Conservation (phyloP, 2,113 vertebrate genomes). For the Craseonycteris thonglongyai region DNA sequence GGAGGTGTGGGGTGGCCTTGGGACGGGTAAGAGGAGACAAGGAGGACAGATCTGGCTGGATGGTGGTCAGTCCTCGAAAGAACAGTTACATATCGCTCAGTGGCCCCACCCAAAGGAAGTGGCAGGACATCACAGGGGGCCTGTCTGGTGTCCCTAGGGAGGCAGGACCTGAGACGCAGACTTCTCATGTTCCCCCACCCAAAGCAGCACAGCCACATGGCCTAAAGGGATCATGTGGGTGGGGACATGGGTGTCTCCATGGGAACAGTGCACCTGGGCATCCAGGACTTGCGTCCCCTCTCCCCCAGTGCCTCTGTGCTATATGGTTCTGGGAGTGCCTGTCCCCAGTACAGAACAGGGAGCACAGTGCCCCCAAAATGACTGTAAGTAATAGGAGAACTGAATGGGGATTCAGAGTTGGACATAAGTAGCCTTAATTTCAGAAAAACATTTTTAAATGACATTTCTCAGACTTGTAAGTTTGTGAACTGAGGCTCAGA, state of each 20-base stretch:
- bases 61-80: background rate
- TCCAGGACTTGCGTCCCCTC: background rate
- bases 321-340: background rate
- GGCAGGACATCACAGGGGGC: background rate
- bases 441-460: background rate
- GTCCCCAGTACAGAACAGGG: background rate
- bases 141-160: background rate
- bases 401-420: background rate
- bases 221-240: background rate
- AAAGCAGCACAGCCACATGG: too few relatives aligned
- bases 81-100: background rate
- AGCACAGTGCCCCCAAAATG: background rate
- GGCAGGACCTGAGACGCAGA: rapidly evolving
- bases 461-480: background rate
- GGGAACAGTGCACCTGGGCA: background rate
- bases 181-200: background rate
- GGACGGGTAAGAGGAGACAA: background rate
- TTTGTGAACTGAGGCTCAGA: background rate
- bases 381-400: background rate
- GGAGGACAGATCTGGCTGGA: background rate
- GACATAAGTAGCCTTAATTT: background rate
- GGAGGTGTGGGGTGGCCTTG: background rate
- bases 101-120: background rate
- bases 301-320: background rate
- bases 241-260: rapidly evolving